These are phyloP conservation scores for Oegoconia quadripuncta DNA, from an alignment of 2,888 invertebrate species.

Conservation along the genomic window DNA sequence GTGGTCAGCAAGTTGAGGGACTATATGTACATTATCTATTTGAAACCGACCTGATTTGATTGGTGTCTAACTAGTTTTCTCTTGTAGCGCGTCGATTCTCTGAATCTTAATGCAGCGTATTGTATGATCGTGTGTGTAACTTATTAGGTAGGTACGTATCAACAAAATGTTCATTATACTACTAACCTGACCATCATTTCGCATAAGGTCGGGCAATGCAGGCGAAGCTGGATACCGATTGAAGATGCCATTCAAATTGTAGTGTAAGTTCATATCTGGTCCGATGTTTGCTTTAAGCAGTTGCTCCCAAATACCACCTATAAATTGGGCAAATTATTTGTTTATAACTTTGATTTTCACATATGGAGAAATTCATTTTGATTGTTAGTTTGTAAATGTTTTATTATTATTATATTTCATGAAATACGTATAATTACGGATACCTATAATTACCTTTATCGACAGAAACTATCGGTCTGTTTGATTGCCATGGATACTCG, in stretches of 20 bases:
- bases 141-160: background rate
- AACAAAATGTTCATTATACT: too few species aligned
- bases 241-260: constrained; percentile 70
- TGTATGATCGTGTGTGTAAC: background rate
- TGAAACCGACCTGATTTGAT: background rate
- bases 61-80: background rate
- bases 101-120: background rate
- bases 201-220: constrained; percentile 56
- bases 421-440: background rate
- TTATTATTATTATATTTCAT: too few species aligned
- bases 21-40: too few species aligned
- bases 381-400: too few species aligned
- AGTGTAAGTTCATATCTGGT: constrained; percentile 72
- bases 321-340: too few species aligned
- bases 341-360: too few species aligned
- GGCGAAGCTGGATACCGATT: constrained; percentile 57
- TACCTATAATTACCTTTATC: constrained; percentile 49
- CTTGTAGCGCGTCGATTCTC: background rate
- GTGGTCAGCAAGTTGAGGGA: background rate
- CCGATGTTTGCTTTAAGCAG: constrained; percentile 72
- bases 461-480: constrained; percentile 53
- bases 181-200: constrained; percentile 62
- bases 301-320: constrained; percentile 73
- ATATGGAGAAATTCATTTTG: too few species aligned
- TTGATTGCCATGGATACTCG: constrained; percentile 72